These are phyloP conservation scores for Platypus cylindrus DNA, from an alignment of 2,888 invertebrate genomes.

Conservation along the genomic window DNA sequence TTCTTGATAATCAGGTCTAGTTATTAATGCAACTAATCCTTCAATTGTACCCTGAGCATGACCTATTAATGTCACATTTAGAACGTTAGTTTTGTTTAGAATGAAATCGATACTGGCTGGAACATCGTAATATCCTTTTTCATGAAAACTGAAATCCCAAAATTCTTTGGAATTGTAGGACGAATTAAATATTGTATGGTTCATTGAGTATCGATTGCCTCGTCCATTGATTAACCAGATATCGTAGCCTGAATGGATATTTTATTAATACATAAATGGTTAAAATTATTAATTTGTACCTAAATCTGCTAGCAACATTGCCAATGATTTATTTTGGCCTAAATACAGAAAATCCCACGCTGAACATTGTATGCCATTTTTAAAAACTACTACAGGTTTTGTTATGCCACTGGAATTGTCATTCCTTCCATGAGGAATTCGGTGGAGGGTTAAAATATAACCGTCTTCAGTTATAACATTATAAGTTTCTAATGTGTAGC, in stretches of 20 bases:
- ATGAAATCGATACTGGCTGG: constrained; percentile 5
- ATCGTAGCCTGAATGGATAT: constrained; percentile 31
- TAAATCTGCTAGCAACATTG: constrained; percentile 16
- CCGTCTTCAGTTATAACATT: constrained; percentile 38
- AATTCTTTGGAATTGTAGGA: neutral
- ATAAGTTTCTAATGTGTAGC: constrained; percentile 32
- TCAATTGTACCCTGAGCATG: constrained; percentile 49
- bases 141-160: constrained; percentile 4
- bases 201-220: constrained; percentile 12
- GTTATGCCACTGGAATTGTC: neutral
- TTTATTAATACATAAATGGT: neutral
- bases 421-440: constrained; percentile 24
- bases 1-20: constrained; percentile 45
- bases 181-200: constrained; percentile 6
- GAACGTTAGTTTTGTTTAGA: neutral
- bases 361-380: constrained; percentile 2
- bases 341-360: neutral
- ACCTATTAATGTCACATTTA: constrained; percentile 37
- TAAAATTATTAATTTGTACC: constrained; percentile 13
- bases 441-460: constrained; percentile 35
- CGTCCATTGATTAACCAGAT: constrained; percentile 15
- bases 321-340: constrained; percentile 17
- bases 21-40: constrained; percentile 49
- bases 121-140: constrained; percentile 4
- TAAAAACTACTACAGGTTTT: constrained; percentile 3